Conservation (phyloP, 2,113 vertebrate genomes). For the Silurus glanis region DNA sequence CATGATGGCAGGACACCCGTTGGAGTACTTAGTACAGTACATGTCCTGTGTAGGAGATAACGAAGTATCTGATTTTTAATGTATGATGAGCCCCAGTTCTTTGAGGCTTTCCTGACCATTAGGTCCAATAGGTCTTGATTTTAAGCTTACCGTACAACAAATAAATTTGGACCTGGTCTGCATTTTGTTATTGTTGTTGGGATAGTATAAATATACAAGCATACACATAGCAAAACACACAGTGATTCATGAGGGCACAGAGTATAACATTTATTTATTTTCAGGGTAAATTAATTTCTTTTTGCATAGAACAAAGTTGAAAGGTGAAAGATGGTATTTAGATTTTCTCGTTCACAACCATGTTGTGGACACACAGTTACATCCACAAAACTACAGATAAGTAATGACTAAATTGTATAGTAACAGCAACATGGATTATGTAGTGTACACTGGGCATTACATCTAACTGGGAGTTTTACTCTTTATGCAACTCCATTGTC, state of each 20-base stretch:
- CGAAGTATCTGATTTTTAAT: not conserved
- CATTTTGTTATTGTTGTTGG: not conserved
- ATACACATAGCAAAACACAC: not conserved
- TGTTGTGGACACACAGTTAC: not conserved
- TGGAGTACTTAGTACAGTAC: not conserved
- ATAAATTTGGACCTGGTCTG: not conserved
- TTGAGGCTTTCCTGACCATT: too few relatives aligned
- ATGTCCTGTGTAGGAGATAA: not conserved
- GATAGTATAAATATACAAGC: not conserved
- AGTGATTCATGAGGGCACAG: not conserved
- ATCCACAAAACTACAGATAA: not conserved
- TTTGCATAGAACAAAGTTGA: too few relatives aligned
- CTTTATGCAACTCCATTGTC: not conserved
- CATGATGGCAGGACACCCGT: conserved; percentile 25
- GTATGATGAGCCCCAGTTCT: not conserved
- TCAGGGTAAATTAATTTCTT: too few relatives aligned
- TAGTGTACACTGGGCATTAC: not conserved
- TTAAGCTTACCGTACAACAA: not conserved
- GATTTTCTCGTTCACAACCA: not conserved
- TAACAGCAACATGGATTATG: not conserved
- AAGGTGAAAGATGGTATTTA: not conserved
- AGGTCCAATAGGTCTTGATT: not conserved
- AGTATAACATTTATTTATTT: not conserved
- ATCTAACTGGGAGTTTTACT: not conserved
- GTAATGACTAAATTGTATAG: not conserved